Evolutionary conservation across 2,888 invertebrate genomes (phyloP), one percentile per base, ranked within the genome.

Genomic region (Himalopsyche tibetana): DNA sequence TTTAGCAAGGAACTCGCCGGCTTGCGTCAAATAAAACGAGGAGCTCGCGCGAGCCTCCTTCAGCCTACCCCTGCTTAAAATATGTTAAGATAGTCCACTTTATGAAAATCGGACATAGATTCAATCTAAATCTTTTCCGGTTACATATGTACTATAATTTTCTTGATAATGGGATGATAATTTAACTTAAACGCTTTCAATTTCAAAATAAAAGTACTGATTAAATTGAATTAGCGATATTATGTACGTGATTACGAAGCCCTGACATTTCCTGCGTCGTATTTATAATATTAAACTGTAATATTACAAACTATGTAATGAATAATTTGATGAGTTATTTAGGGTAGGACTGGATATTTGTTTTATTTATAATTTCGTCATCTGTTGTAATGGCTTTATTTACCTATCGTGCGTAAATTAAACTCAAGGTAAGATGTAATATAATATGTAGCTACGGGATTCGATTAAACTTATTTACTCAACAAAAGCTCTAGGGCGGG

Each of bases 401-500:
- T 74, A 74, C 74, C 15, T 15, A 51, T 2, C 15, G 28, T 74
- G 69, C 74, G 12, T 74, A 36, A 28, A 28, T 28, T 28, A 28
- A 74, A 74, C 36, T 74, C 74, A 74, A 74, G 74, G 74, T 12
- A 74, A 74, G 36, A 38, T 74, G n/a, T 28, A 28, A 28, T 28
- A 28, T 38, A 38, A 74, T 74, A 9, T 2, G 15, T 74, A 28
- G 74, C 74, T 74, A 36, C 12, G n/a, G 74, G 74, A 38, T 63
- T 63, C 19, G 15, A 15, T 15, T 38, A 36, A 74, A 15, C 28
- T 74, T 74, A 74, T 74, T 74, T 74, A 74, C 74, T 38, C 74
- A 74, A 74, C 74, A 74, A 74, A 74, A 74, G 74, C 74, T 74
- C 28, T 74, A 36, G 74, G 74, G 74, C 74, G 74, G 74, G 74